Evolutionary conservation across 2,797 vertebrate species (phyloP), one percentile per base, ranked within the genome.

Genomic region (Etheostoma perlongum): DNA sequence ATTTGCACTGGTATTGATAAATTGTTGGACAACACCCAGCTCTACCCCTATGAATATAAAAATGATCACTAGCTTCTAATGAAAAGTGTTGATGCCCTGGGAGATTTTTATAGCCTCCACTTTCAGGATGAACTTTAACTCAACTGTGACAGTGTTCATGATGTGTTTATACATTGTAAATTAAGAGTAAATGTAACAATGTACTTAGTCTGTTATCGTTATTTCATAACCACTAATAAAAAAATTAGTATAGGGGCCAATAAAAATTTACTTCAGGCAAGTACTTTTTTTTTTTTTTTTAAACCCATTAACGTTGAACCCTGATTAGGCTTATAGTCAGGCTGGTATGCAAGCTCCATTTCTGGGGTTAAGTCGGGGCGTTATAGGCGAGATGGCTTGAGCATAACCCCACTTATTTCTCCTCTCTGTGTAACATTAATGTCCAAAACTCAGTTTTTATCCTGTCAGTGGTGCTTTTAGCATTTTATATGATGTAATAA

Each of bases 11-110:
- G 33, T 36, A 36, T 36, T 9, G 2, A 36, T 23, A 36, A 36
- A 36, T 9, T 36, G 33, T 36, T 36, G 33, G 33, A 36, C 33
- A 7, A 36, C 2, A 36, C 8, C 33, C 33, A 36, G 33, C 33
- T 2, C 33, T 36, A 36, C 8, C 70, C n/a, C 47, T 49, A 5
- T 63, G 46, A 68, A 60, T 33, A 64, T 59, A 57, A 44, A 71
- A 51, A 72, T 85, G 42, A 84, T 59, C 40, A 44, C 21, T 54
- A 23, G n/a, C 33, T 33, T 72, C 62, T 40, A 53, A 55, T 60
- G 27, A 59, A 67, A 47, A 12, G 44, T 52, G 70, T 52, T 79
- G 25, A 25, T 25, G 67, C 55, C 71, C 46, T n/a, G 13, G 11
- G 51, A 70, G 42, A 44, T 44, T 44, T 36, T 36, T 36, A 36